Base-by-base conservation (phyloP, 2,888 invertebrate genomes). In the Xanthia icteritia region DNA sequence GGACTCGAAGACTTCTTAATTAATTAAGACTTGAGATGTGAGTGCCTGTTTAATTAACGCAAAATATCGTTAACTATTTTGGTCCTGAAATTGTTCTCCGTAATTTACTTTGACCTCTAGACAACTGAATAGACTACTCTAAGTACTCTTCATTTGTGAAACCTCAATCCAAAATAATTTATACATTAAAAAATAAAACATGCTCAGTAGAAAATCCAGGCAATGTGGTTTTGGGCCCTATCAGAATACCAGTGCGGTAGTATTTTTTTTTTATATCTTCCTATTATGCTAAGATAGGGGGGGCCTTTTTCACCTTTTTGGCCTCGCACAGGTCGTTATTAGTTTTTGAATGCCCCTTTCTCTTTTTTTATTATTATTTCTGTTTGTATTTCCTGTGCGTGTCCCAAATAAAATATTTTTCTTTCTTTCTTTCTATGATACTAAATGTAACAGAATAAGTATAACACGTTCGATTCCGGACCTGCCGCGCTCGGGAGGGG, bases 401-500 rank as follows among this genome's bases (percentile, higher is more conserved):
- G n/a, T n/a, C n/a, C n/a, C n/a, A n/a, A n/a, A n/a, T n/a, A n/a
- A n/a, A n/a, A n/a, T n/a, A n/a, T n/a, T n/a, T n/a, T n/a, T n/a
- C n/a, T n/a, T n/a, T n/a, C n/a, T n/a, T n/a, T n/a, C n/a, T n/a
- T n/a, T 6, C n/a, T 72, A 5, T 23, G 8, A 13, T n/a, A 69
- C 36, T 65, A 64, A 69, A 67, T 73, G 63, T 80, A 76, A 68
- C 77, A 79, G 66, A 83, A 76, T 76, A 81, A 60, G 70, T 79
- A 86, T 86, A 75, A 66, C 36, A 63, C 39, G 70, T 81, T 82
- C 23, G 75, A 89, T 63, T 94, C 92, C 96, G 91, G 86, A 93
- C 94, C 96, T 94, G 94, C 86, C 70, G 75, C 85, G 86, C 90
- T 90, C 89, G 90, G 92, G 91, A 89, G 93, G 92, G 92, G 94